Evolutionary conservation across 2,113 vertebrate genomes (phyloP).

Genomic region (Zingel zingel): DNA sequence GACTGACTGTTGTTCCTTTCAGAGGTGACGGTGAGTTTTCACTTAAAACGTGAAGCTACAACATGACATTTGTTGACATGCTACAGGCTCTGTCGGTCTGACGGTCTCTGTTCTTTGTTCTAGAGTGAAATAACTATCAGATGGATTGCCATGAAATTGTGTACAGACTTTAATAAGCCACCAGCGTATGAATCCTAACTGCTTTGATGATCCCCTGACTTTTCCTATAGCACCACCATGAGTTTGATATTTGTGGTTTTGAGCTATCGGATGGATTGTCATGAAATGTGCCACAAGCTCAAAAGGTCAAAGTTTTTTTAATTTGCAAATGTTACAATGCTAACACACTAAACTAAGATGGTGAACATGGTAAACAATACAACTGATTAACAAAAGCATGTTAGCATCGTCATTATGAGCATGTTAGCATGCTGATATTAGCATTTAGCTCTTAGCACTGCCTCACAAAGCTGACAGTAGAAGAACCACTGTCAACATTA

Average conservation of each 20-base stretch:
- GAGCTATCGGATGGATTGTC: too few relatives aligned
- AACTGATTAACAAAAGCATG: too few relatives aligned
- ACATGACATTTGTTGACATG: background rate
- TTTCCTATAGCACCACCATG: too few relatives aligned
- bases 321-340: background rate
- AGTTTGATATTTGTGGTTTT: too few relatives aligned
- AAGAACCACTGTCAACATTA: background rate
- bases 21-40: background rate
- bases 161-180: too few relatives aligned
- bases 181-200: too few relatives aligned
- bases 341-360: background rate
- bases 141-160: too few relatives aligned
- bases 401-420: background rate
- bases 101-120: too few relatives aligned
- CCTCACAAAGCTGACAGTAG: background rate
- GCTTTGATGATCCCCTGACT: too few relatives aligned
- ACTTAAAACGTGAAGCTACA: background rate
- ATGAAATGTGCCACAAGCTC: too few relatives aligned
- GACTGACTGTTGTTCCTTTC: slow-evolving; percentile 1
- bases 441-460: background rate
- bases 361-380: background rate
- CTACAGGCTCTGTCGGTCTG: background rate
- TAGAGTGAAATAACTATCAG: too few relatives aligned
- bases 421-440: background rate
- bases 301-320: too few relatives aligned